Evolutionary conservation across 2,797 vertebrate genomes (phyloP).

Genomic region (Mus minutoides): DNA sequence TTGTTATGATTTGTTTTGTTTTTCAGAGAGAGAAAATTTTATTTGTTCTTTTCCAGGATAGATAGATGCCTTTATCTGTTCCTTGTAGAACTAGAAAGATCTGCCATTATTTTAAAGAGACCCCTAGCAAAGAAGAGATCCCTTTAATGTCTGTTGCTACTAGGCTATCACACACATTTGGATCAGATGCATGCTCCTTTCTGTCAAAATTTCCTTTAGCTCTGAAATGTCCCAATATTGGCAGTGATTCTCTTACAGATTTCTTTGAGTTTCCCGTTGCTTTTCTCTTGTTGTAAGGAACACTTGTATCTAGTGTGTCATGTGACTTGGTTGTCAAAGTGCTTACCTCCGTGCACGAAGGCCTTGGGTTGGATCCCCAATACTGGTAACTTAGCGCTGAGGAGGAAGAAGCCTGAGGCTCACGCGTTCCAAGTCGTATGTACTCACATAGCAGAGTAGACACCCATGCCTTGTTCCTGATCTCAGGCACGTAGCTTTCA

Average conservation of each 20-base stretch:
- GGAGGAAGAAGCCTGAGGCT: not conserved
- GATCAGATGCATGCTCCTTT: not conserved
- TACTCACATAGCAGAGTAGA: not conserved
- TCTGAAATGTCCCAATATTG: slow-evolving; percentile 27
- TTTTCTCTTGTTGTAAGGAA: not conserved
- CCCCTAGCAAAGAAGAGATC: not conserved
- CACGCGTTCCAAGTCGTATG: not conserved
- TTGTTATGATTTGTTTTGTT: not conserved
- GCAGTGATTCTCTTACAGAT: not conserved
- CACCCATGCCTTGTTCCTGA: not conserved
- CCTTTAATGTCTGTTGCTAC: not conserved
- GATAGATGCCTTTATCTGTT: not conserved
- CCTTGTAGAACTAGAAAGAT: not conserved
- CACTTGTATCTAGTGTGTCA: not conserved
- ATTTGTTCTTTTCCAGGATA: not conserved
- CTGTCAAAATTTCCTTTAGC: not conserved
- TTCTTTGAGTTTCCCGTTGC: not conserved
- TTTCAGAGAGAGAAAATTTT: not conserved
- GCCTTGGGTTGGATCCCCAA: not conserved
- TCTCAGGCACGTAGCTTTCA: not conserved
- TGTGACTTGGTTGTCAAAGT: not conserved
- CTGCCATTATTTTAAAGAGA: not conserved
- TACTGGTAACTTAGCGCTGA: not conserved
- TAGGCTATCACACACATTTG: too few relatives aligned
- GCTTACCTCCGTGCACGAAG: not conserved